Conservation (phyloP, 92 coral and sea anemone species). For the Muricea muricata region DNA sequence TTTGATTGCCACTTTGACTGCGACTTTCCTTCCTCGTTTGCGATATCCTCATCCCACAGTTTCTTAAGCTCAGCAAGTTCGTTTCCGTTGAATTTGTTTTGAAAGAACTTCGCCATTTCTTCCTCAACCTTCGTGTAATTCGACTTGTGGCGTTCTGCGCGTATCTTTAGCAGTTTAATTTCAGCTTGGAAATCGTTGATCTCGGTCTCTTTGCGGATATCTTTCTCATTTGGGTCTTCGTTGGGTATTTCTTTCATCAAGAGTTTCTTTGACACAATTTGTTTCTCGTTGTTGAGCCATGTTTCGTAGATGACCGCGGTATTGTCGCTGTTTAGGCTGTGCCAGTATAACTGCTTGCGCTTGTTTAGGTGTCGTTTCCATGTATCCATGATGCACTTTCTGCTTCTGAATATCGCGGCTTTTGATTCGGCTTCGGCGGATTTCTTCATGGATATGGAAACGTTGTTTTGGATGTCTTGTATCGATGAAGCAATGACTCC, state of each 20-base stretch:
- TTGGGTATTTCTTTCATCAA: conserved; percentile 2
- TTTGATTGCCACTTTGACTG: conserved; percentile 3
- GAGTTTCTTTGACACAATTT: background rate
- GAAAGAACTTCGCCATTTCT: background rate
- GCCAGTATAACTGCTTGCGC: too few relatives aligned
- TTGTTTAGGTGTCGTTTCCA: too few relatives aligned
- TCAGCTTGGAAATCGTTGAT: conserved; percentile 3
- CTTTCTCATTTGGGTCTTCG: conserved; percentile 4
- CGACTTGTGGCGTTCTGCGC: conserved; percentile 21
- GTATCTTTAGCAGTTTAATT: background rate
- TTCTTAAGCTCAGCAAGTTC: conserved; percentile 1
- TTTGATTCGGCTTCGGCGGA: conserved; percentile 3
- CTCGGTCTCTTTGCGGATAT: background rate
- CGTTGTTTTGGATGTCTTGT: conserved; percentile 4
- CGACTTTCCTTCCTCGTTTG: conserved; percentile 15
- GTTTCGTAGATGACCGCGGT: conserved; percentile 2
- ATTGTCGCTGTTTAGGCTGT: conserved; percentile 5
- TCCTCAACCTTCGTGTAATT: conserved; percentile 7
- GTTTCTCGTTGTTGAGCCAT: background rate
- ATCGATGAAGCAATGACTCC: conserved; percentile 3
- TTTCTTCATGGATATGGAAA: background rate
- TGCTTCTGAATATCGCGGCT: background rate
- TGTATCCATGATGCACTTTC: too few relatives aligned
- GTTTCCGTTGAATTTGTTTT: background rate
- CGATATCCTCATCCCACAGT: too few relatives aligned